phyloP scores from a whole-genome alignment of 2,888 invertebrate species.

The Apoderus coryli region DNA sequence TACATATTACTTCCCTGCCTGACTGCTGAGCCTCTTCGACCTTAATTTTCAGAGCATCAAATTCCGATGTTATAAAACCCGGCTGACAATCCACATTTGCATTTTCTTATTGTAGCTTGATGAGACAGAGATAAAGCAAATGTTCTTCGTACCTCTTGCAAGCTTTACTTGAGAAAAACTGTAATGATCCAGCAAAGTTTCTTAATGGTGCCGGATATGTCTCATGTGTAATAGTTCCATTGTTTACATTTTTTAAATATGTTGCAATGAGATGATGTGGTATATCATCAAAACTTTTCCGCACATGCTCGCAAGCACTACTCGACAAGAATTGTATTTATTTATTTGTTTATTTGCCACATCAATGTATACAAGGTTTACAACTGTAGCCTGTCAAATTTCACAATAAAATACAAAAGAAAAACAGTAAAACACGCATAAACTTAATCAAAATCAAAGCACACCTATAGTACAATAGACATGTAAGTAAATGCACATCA shows the following conservation, averaged over 20 bases:
- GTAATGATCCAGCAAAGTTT: not conserved
- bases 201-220: not conserved
- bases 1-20: constrained; percentile 10
- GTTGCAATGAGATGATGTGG: constrained; percentile 1
- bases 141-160: too few species aligned
- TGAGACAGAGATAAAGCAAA: too few species aligned
- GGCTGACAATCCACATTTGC: constrained; percentile 7
- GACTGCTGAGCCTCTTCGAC: not conserved
- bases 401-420: too few species aligned
- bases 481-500: too few species aligned
- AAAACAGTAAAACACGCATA: too few species aligned
- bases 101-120: constrained; percentile 6
- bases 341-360: too few species aligned
- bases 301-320: not conserved
- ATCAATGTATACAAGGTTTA: too few species aligned
- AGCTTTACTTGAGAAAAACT: constrained; percentile 1
- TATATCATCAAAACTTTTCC: not conserved
- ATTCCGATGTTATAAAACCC: constrained; percentile 6
- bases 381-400: too few species aligned
- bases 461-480: too few species aligned
- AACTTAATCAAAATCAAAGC: too few species aligned
- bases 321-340: too few species aligned
- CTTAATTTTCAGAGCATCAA: constrained; percentile 4
- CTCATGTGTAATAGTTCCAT: constrained; percentile 1
- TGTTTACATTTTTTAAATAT: constrained; percentile 1